These are phyloP conservation scores for Molorchus minor DNA, from an alignment of 2,888 invertebrate species.

Conservation along the genomic window DNA sequence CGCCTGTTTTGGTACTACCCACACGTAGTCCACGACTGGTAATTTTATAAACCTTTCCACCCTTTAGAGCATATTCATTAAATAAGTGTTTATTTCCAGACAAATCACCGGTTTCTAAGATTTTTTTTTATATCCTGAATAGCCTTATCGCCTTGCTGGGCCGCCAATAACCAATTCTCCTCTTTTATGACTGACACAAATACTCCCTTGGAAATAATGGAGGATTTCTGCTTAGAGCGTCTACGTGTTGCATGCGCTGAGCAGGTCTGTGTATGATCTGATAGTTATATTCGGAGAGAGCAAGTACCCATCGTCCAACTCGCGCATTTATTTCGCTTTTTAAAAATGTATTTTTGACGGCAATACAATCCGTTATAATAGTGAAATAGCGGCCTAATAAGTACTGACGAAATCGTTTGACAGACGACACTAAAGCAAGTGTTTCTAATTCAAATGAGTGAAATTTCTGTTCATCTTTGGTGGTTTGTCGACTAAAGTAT, in stretches of 20 bases:
- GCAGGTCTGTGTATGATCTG: background rate
- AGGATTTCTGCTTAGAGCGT: background rate
- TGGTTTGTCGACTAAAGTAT: slow-evolving; percentile 4
- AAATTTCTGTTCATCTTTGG: too few species aligned
- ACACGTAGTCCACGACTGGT: too few species aligned
- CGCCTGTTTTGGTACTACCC: too few species aligned
- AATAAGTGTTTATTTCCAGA: background rate
- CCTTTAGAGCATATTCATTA: slow-evolving; percentile 11
- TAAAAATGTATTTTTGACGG: slow-evolving; percentile 14
- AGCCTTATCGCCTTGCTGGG: too few species aligned
- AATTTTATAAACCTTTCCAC: slow-evolving; percentile 18
- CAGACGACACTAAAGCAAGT: slow-evolving; percentile 49
- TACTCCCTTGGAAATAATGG: background rate
- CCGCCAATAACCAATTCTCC: background rate
- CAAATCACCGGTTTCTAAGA: too few species aligned
- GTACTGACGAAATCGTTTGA: too few species aligned
- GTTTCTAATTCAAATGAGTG: slow-evolving; percentile 50
- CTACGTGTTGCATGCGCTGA: background rate
- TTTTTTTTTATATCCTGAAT: too few species aligned
- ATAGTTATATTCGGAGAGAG: slow-evolving; percentile 1
- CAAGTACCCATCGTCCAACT: slow-evolving; percentile 2
- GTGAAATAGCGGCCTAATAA: slow-evolving; percentile 19
- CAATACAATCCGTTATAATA: slow-evolving; percentile 41
- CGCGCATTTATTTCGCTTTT: background rate
- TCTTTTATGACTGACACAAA: background rate